These are phyloP conservation scores for Typhlichthys eigenmanni DNA, from an alignment of 2,797 vertebrate genomes.

Conservation along the genomic window DNA sequence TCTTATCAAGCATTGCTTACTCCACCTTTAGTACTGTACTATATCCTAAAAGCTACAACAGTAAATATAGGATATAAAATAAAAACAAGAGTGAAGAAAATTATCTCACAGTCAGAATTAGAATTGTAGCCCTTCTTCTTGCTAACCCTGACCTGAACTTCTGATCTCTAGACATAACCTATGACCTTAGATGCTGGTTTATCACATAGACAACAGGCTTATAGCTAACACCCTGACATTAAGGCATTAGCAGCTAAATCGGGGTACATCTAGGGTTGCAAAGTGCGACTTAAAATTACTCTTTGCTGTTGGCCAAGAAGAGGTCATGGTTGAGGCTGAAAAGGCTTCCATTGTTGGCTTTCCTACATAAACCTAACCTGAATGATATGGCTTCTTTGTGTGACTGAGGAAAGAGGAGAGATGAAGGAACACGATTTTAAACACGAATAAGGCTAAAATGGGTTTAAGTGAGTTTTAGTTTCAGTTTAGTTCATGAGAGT, in stretches of 20 bases:
- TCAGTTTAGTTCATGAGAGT: too few relatives aligned
- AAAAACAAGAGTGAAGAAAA: constrained; percentile 45
- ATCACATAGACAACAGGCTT: constrained; percentile 64
- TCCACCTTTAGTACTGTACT: too few relatives aligned
- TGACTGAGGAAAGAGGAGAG: constrained; percentile 12
- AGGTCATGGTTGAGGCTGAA: constrained; percentile 60
- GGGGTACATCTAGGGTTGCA: constrained; percentile 32
- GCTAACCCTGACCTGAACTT: constrained; percentile 49
- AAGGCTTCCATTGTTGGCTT: constrained; percentile 16
- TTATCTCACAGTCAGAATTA: constrained; percentile 71
- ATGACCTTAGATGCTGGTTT: constrained; percentile 44
- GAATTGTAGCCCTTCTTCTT: constrained; percentile 55
- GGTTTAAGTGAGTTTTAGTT: not conserved
- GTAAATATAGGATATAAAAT: not conserved
- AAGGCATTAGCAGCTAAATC: constrained; percentile 46
- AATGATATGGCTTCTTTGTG: constrained; percentile 15
- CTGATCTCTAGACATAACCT: constrained; percentile 52
- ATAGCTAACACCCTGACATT: constrained; percentile 43
- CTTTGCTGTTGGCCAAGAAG: constrained; percentile 47
- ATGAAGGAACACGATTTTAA: constrained; percentile 11
- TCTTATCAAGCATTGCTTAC: too few relatives aligned
- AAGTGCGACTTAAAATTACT: constrained; percentile 58
- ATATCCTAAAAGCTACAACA: too few relatives aligned
- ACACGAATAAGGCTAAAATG: too few relatives aligned
- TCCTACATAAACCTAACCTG: constrained; percentile 16